Percentiles rank a stretch among this genome's conserved stretches.
phyloP scores from a whole-genome alignment of 2,797 vertebrate genomes.

The Triplophysa bombifrons region DNA sequence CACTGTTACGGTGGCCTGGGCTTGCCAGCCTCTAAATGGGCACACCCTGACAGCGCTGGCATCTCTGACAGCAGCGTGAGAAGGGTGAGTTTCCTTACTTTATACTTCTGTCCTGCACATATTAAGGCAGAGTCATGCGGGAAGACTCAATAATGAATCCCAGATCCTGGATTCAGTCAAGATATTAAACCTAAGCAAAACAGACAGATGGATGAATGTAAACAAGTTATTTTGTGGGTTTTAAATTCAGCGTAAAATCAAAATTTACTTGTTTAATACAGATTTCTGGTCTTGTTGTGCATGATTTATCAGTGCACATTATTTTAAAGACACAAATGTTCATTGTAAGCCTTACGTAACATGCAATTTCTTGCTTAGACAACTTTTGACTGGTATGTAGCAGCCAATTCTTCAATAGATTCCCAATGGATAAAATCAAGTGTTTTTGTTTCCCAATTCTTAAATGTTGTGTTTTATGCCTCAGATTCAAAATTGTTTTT shows the following conservation, averaged over 20 bases:
- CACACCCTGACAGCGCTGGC: conserved; percentile 88
- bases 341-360: too few species aligned
- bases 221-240: background rate
- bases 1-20: conserved; percentile 89
- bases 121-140: background rate
- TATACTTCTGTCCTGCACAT: background rate
- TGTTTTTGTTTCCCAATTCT: too few species aligned
- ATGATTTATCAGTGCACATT: background rate
- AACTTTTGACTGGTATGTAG: background rate
- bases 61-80: conserved; percentile 85
- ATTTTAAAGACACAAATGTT: background rate
- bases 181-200: background rate
- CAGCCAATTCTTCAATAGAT: background rate
- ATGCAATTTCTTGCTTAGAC: background rate
- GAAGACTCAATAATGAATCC: background rate
- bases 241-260: background rate
- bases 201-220: background rate
- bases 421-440: background rate
- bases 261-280: background rate
- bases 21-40: conserved; percentile 91
- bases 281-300: background rate
- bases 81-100: conserved; percentile 78
- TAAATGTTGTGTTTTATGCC: too few species aligned
- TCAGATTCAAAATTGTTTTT: background rate
- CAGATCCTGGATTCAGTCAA: conserved; percentile 1